Base-by-base conservation (phyloP, 1,140 invertebrate species). In the Conus ventricosus region DNA sequence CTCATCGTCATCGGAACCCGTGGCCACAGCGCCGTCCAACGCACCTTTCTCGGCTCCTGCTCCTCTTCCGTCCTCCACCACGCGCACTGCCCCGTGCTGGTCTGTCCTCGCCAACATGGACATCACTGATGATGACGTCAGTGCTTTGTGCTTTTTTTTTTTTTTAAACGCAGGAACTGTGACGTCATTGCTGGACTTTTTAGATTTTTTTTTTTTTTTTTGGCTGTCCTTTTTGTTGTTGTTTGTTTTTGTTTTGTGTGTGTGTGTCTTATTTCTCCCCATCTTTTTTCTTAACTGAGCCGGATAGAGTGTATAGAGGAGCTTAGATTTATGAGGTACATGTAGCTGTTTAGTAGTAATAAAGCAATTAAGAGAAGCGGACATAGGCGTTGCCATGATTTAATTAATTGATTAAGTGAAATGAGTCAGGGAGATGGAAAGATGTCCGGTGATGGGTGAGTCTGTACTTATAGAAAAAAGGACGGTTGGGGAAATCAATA, bases 51-150 rank as follows among this genome's bases (percentile, higher is more conserved):
- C 53, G 91, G 91, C n/a, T 89, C 88, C 23, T 85, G 87, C 10
- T 90, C 89, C 53, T 86, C 89, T 25, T 90, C 90, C 71, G 87
- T 91, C 67, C 51, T 89, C 1, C 91, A 91, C 57, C 91, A 91
- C 75, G 81, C 89, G 23, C 87, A 88, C 71, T 85, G 87, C 53
- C 89, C 91, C 6, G 91, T 91, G 20, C 20, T 90, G 55, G 87
- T 91, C 6, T 89, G 89, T 88, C 85, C 86, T 63, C 84, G 8
- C 27, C 10, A 27, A 17, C 25, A 51, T 8, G 7, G 17, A 78
- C 25, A 0, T 51, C 25, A 27, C 20, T 78, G 25, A 78, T 51
- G 8, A 39, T 51, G 39, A 39, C 76, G 8, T 51, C 20, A 8
- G n/a, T n/a, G 71, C 7, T n/a, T n/a, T 23, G n/a, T 75, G 71